Evolutionary conservation across 2,113 vertebrate species (phyloP).

Genomic region (Conger conger): DNA sequence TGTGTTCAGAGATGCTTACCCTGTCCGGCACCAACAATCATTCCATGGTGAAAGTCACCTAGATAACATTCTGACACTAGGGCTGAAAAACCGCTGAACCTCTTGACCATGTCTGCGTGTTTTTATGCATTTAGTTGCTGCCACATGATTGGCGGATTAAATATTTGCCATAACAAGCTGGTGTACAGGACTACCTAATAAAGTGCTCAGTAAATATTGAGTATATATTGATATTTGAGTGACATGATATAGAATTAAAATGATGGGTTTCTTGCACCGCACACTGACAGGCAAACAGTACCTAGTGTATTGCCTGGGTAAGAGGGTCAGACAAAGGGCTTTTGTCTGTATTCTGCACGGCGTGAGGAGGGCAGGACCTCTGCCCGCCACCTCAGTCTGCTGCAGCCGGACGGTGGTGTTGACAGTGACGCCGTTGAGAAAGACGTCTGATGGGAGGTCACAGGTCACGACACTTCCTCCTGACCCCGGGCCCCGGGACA

Average conservation of each 20-base stretch:
- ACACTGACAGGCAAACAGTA: background rate
- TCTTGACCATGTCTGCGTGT: too few relatives aligned
- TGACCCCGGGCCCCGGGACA: background rate
- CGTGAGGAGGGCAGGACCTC: background rate
- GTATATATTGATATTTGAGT: background rate
- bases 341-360: slow-evolving; percentile 6
- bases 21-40: too few relatives aligned
- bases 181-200: too few relatives aligned
- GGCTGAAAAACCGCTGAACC: too few relatives aligned
- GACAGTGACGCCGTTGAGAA: slow-evolving; percentile 8
- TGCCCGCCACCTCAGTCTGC: background rate
- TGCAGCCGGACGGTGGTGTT: background rate
- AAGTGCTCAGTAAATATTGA: background rate
- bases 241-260: background rate
- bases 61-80: too few relatives aligned
- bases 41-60: too few relatives aligned
- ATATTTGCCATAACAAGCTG: too few relatives aligned
- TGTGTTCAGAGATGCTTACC: too few relatives aligned
- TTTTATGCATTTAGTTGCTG: too few relatives aligned
- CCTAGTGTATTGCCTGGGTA: background rate
- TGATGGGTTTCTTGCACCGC: background rate
- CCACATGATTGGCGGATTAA: too few relatives aligned
- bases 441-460: background rate
- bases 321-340: background rate
- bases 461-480: slow-evolving; percentile 2